Conservation (phyloP, 2,113 vertebrate species). For the Naja naja region DNA sequence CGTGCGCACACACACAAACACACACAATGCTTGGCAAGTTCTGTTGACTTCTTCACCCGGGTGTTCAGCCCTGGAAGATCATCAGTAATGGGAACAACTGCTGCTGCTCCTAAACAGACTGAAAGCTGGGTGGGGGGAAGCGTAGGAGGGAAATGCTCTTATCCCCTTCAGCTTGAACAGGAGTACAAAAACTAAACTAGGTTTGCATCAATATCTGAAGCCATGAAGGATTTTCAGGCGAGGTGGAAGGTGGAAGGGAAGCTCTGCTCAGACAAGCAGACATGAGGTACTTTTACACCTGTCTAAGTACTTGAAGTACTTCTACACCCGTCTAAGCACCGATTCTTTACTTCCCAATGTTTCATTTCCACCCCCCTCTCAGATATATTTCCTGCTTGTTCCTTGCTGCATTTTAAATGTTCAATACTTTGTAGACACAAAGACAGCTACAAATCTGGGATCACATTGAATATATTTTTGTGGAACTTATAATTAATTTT, state of each 20-base stretch:
- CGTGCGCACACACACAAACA: too few relatives aligned
- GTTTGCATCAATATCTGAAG: neutral
- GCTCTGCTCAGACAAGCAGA: too few relatives aligned
- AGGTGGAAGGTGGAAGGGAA: neutral
- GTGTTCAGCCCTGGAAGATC: neutral
- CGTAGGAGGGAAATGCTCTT: rapidly evolving
- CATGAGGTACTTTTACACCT: neutral
- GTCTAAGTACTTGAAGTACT: neutral
- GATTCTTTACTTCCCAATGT: slow-evolving; percentile 39
- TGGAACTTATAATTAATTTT: slow-evolving; percentile 52
- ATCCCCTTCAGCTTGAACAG: neutral
- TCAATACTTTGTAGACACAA: neutral
- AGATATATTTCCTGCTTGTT: neutral
- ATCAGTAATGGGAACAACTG: neutral
- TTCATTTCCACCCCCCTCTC: neutral
- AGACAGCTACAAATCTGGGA: slow-evolving; percentile 34
- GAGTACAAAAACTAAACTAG: neutral
- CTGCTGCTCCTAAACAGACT: too few relatives aligned
- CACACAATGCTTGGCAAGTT: neutral
- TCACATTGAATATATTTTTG: slow-evolving; percentile 46
- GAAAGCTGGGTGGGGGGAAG: too few relatives aligned
- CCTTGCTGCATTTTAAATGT: neutral
- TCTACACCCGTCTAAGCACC: neutral
- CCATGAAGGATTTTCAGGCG: neutral
- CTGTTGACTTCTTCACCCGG: neutral